Conservation (phyloP, 2,888 invertebrate species). For the Cataglyphis altisquamis region DNA sequence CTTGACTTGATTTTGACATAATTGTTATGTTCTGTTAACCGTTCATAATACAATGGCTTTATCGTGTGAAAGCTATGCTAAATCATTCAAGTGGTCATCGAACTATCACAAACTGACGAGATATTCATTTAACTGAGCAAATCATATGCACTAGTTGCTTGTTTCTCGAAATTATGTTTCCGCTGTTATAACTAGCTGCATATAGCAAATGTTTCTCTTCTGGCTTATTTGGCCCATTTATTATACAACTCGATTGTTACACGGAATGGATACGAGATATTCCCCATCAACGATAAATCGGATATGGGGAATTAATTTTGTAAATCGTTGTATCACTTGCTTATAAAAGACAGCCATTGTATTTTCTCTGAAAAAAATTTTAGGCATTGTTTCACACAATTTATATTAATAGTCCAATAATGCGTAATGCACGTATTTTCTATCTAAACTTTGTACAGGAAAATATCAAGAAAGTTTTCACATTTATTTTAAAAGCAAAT, state of each 20-base stretch:
- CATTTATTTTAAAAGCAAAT: neutral
- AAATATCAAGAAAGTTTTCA: neutral
- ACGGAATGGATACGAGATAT: slow-evolving; percentile 31
- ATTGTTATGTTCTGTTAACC: neutral
- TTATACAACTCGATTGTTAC: slow-evolving; percentile 49
- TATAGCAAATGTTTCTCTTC: slow-evolving; percentile 47
- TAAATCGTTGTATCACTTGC: slow-evolving; percentile 1
- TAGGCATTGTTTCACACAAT: neutral
- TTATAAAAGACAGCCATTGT: neutral
- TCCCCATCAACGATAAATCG: slow-evolving; percentile 28
- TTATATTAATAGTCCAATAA: neutral
- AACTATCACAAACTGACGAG: slow-evolving; percentile 41
- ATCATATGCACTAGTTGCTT: slow-evolving; percentile 55
- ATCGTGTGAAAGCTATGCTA: slow-evolving; percentile 31
- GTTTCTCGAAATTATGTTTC: slow-evolving; percentile 48
- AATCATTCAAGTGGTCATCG: slow-evolving; percentile 53
- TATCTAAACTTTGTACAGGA: neutral
- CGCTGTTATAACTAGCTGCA: slow-evolving; percentile 37
- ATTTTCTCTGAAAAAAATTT: slow-evolving; percentile 15
- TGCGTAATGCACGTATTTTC: neutral
- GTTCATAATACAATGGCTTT: slow-evolving; percentile 19
- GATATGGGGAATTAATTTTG: slow-evolving; percentile 47
- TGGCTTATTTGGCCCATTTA: slow-evolving; percentile 37
- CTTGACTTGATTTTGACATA: neutral
- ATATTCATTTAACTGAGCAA: slow-evolving; percentile 59